phyloP scores from a whole-genome alignment of 2,113 vertebrate genomes.

The Heloderma charlesbogerti region DNA sequence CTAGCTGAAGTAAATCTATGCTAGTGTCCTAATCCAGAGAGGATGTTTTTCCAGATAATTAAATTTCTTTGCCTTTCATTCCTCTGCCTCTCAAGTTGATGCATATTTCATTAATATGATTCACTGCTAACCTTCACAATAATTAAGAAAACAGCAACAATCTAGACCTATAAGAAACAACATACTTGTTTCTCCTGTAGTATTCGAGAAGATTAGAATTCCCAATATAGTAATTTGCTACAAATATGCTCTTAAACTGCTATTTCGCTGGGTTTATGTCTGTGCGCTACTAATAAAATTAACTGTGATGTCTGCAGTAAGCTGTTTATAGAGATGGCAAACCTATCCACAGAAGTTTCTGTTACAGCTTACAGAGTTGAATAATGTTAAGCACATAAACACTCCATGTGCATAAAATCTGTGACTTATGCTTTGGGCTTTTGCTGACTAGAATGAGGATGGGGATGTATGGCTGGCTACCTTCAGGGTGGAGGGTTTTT shows the following conservation, averaged over 20 bases:
- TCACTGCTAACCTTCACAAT: slow-evolving; percentile 42
- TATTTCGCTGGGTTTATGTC: slow-evolving; percentile 57
- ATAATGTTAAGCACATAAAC: slow-evolving; percentile 60
- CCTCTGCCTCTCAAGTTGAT: neutral
- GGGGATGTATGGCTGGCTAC: slow-evolving; percentile 20
- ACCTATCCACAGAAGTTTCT: slow-evolving; percentile 62
- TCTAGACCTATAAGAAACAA: slow-evolving; percentile 43
- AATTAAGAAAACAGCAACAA: slow-evolving; percentile 45
- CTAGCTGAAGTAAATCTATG: slow-evolving; percentile 23
- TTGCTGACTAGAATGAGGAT: slow-evolving; percentile 37
- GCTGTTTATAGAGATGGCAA: slow-evolving; percentile 72
- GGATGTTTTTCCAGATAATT: slow-evolving; percentile 50
- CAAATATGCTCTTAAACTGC: slow-evolving; percentile 63
- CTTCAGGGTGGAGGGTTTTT: neutral
- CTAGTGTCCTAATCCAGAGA: slow-evolving; percentile 58
- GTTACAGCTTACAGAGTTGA: slow-evolving; percentile 55
- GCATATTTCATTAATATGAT: slow-evolving; percentile 12
- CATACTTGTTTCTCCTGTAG: slow-evolving; percentile 39
- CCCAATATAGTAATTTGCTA: slow-evolving; percentile 51
- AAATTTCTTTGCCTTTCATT: slow-evolving; percentile 50
- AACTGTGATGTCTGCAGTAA: slow-evolving; percentile 70
- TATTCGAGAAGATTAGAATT: slow-evolving; percentile 55
- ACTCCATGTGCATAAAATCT: slow-evolving; percentile 35
- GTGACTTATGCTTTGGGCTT: slow-evolving; percentile 53
- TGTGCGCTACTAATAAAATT: slow-evolving; percentile 71